Evolutionary conservation across 2,113 vertebrate genomes (phyloP).

Genomic region (Chaetorhynchus papuensis): DNA sequence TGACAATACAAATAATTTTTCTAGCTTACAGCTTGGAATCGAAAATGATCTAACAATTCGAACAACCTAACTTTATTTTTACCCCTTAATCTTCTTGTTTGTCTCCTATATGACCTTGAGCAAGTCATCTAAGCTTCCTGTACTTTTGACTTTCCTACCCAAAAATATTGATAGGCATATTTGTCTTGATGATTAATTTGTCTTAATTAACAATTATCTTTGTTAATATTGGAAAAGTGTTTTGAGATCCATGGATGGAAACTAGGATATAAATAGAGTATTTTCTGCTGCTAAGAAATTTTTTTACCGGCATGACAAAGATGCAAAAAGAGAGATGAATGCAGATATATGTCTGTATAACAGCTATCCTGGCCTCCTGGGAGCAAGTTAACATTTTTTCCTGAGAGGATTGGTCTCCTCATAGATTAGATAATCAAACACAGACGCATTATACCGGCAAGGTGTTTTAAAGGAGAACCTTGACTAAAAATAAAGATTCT

Average conservation of each 20-base stretch:
- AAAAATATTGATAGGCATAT: neutral
- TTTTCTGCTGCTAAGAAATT: neutral
- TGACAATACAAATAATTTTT: neutral
- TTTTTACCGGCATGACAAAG: neutral
- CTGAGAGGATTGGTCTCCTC: constrained; percentile 41
- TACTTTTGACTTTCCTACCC: neutral
- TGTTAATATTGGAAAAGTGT: neutral
- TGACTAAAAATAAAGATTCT: constrained; percentile 25
- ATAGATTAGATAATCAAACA: constrained; percentile 58
- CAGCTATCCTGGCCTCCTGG: constrained; percentile 1
- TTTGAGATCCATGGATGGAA: neutral
- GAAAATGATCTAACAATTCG: neutral
- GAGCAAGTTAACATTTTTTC: constrained; percentile 38
- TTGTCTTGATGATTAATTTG: neutral
- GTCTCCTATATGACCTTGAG: neutral
- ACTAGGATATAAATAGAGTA: neutral
- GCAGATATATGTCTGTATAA: neutral
- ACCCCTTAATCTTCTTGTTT: neutral
- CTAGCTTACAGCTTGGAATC: neutral
- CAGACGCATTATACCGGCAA: neutral
- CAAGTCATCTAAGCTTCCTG: neutral
- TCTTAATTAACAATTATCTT: neutral
- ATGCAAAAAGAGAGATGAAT: neutral
- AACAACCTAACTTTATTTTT: neutral
- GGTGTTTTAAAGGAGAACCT: constrained; percentile 54